A percentile compares a stretch with the other conserved stretches of the same genome.
Evolutionary conservation across 2,797 vertebrate genomes (phyloP).

Genomic region (Falco columbarius): DNA sequence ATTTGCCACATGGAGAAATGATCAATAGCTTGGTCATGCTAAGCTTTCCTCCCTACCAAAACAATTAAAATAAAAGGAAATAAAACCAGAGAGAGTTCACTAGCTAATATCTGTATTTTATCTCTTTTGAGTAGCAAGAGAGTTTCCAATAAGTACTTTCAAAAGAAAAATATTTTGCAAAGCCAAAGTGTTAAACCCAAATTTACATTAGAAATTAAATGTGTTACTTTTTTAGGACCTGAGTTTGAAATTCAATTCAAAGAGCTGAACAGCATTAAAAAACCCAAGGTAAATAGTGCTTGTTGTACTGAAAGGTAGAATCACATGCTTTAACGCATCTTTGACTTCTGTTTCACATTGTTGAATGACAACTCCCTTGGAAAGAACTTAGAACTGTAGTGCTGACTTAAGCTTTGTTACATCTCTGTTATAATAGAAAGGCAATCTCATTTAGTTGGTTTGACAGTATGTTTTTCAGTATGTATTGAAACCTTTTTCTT

Average conservation of each 20-base stretch:
- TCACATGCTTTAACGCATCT: not conserved
- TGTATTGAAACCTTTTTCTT: not conserved
- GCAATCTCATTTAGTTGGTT: not conserved
- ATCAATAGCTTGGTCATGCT: not conserved
- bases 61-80: not conserved
- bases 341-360: not conserved
- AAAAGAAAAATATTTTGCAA: slow-evolving; percentile 4
- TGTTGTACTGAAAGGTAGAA: not conserved
- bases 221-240: not conserved
- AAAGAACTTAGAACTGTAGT: not conserved
- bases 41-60: not conserved
- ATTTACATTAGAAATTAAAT: not conserved
- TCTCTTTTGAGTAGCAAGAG: not conserved
- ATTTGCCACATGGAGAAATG: not conserved
- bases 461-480: slow-evolving; percentile 16
- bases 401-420: not conserved
- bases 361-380: not conserved
- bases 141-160: not conserved
- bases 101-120: not conserved
- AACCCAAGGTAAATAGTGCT: not conserved
- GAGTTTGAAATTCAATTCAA: not conserved
- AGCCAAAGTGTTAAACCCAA: not conserved
- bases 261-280: not conserved
- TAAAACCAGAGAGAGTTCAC: not conserved
- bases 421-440: not conserved